Percentiles rank a stretch among this genome's conserved stretches.
These are phyloP conservation scores for Caenorhabditis doughertyi DNA, from an alignment of 2,888 invertebrate species.

Conservation along the genomic window DNA sequence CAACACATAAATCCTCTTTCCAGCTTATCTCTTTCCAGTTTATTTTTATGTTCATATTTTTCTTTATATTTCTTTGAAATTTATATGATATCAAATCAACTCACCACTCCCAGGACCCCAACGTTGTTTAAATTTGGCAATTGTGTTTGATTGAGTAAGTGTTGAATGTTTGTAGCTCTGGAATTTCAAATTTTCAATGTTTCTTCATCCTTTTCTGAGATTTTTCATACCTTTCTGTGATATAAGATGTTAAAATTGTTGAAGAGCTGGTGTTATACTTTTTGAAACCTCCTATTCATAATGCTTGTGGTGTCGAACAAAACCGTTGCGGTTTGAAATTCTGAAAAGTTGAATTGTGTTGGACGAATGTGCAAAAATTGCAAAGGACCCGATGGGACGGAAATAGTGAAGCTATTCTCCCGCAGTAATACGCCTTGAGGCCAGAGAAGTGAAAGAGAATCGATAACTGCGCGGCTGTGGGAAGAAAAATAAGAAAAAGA, in stretches of 20 bases:
- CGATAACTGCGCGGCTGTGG: conserved; percentile 21
- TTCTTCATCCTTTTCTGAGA: neutral
- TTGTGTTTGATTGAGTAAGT: too few relatives aligned
- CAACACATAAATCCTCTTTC: too few relatives aligned
- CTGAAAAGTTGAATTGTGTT: conserved; percentile 16
- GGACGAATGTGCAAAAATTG: conserved; percentile 17
- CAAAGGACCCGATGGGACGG: conserved; percentile 2
- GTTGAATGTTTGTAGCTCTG: too few relatives aligned
- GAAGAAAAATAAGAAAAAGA: neutral
- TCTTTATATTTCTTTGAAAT: too few relatives aligned
- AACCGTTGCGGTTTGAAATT: neutral
- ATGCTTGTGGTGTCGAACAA: neutral
- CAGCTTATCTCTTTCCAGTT: too few relatives aligned
- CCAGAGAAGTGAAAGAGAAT: conserved; percentile 31
- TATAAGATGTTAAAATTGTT: neutral
- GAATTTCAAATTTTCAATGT: neutral
- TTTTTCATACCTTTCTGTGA: neutral
- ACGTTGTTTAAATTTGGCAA: too few relatives aligned
- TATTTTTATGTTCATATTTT: too few relatives aligned
- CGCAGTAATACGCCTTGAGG: conserved; percentile 37
- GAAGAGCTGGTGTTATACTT: neutral
- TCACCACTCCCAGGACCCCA: too few relatives aligned
- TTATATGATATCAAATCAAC: too few relatives aligned
- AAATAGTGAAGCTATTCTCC: conserved; percentile 13
- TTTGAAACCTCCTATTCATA: conserved; percentile 17